Conservation (phyloP, 2,113 vertebrate species). For the Myrmecophaga tridactyla region DNA sequence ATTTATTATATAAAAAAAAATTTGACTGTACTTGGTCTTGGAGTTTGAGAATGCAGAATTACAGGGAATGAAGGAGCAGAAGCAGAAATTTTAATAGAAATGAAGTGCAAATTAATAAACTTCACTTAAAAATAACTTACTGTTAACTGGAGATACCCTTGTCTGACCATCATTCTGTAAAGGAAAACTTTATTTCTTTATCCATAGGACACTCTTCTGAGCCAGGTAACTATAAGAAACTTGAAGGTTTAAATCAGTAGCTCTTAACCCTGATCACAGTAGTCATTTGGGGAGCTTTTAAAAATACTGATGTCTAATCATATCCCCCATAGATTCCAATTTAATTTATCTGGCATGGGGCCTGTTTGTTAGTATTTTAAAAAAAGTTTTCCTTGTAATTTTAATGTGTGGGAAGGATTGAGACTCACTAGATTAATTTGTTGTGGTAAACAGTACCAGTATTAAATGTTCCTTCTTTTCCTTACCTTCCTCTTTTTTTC, state of each 20-base stretch:
- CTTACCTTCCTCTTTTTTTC: neutral
- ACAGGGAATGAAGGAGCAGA: slow-evolving; percentile 1
- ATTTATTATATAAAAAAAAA: neutral
- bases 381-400: slow-evolving; percentile 22
- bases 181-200: neutral
- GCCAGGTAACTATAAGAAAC: neutral
- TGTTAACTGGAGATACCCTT: neutral
- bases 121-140: neutral
- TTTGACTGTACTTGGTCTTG: slow-evolving; percentile 20
- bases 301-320: neutral
- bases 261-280: neutral
- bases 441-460: slow-evolving; percentile 46
- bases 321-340: neutral
- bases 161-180: neutral
- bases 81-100: slow-evolving; percentile 8
- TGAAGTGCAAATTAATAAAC: slow-evolving; percentile 24
- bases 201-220: neutral
- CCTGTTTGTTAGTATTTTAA: neutral
- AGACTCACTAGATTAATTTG: slow-evolving; percentile 37
- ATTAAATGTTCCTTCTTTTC: slow-evolving; percentile 11
- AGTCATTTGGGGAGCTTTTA: neutral
- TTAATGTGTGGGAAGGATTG: neutral
- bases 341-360: neutral
- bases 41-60: slow-evolving; percentile 22
- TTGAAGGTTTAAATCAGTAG: neutral